These are phyloP conservation scores for Sus scrofa DNA, from an alignment of 2,113 vertebrate species.

Conservation along the genomic window DNA sequence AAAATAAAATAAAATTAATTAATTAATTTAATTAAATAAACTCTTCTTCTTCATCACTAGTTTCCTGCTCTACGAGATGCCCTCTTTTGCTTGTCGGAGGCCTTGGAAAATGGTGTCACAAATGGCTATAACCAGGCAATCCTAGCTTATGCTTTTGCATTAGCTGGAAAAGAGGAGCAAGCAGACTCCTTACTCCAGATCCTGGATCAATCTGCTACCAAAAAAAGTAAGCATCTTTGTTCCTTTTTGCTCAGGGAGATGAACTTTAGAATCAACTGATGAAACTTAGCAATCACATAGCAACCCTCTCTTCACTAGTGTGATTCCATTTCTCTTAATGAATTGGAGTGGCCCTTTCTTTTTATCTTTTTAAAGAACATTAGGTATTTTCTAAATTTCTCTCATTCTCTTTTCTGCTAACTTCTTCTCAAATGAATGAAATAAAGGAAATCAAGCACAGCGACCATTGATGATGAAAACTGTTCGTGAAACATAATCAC, in stretches of 20 bases:
- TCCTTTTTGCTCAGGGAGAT: background rate
- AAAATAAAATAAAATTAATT: too few species aligned
- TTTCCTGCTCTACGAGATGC: conserved; percentile 66
- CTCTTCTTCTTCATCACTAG: conserved; percentile 41
- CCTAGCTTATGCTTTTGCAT: conserved; percentile 72
- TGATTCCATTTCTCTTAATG: background rate
- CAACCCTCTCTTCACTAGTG: background rate
- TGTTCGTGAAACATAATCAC: background rate
- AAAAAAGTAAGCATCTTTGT: conserved; percentile 57
- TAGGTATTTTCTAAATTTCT: background rate
- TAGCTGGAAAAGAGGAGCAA: conserved; percentile 56
- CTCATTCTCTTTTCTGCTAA: background rate
- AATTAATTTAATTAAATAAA: background rate
- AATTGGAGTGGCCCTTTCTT: background rate
- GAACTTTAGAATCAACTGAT: background rate
- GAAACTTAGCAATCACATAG: background rate
- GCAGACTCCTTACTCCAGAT: conserved; percentile 46
- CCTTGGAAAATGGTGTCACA: background rate
- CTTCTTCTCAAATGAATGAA: background rate
- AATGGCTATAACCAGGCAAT: conserved; percentile 56
- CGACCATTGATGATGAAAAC: background rate
- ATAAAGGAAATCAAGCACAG: background rate
- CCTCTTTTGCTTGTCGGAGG: conserved; percentile 71
- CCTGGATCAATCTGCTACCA: conserved; percentile 74
- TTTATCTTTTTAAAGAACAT: background rate